Evolutionary conservation across 2,888 invertebrate species (phyloP), one percentile per base, ranked within the genome.

Genomic region (Pteria penguin): DNA sequence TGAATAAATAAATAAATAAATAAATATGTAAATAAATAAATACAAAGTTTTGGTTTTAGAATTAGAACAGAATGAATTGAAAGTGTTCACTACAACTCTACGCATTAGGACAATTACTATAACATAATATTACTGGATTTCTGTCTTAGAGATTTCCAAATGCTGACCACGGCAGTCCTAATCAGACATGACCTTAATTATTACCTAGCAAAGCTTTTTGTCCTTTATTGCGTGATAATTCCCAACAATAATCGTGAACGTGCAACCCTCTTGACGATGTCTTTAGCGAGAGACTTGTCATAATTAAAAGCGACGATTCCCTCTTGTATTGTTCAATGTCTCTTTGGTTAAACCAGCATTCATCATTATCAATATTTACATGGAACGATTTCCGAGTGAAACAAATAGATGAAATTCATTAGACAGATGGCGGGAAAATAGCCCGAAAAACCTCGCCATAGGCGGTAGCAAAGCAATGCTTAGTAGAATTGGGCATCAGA

Each of bases 361-460:
- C 45, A 18, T 45, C 8, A 45, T 45, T 45, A 45, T 45, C 45
- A 45, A 45, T 45, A 45, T 45, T 45, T 45, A 45, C 45, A 45
- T 45, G 45, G 45, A 45, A 45, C 45, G 45, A 45, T 45, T 45
- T n/a, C 45, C 45, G 45, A 45, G 45, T 55, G 55, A 68, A 57
- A 68, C 57, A 68, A 68, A 57, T 31, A 31, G 32, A 57, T 14
- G 33, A 22, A 68, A 68, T 68, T 68, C 31, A 27, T 68, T 68
- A 52, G 68, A 68, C 68, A 68, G 68, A 68, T 68, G 74, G 68
- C 57, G 62, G 68, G 61, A 74, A 62, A 69, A 32, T 62, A 36
- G 60, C 32, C 31, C 58, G n/a, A 62, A 55, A 33, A 62, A n/a
- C 58, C 61, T 55, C 68, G 31, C 62, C 74, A 60, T 55, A 67